phyloP scores from a whole-genome alignment of 2,797 vertebrate genomes.

The Tapirus indicus region DNA sequence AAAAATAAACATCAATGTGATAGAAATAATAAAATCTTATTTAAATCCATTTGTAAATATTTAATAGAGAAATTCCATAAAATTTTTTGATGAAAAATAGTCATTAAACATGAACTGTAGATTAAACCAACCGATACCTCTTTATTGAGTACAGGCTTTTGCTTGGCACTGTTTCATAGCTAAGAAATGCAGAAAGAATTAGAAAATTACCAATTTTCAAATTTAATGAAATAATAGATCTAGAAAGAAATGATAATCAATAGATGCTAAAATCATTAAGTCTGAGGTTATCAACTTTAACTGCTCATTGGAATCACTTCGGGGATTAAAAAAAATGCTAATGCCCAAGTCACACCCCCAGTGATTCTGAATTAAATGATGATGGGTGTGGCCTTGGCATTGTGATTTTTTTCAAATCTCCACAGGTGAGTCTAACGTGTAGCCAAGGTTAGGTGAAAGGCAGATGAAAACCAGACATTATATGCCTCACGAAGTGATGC shows the following conservation, averaged over 20 bases:
- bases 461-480: background rate
- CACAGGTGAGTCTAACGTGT: background rate
- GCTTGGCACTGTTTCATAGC: background rate
- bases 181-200: slow-evolving; percentile 45
- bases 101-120: slow-evolving; percentile 46
- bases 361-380: slow-evolving; percentile 43
- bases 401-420: background rate
- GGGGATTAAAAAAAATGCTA: background rate
- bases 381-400: background rate
- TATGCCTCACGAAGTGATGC: background rate
- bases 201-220: slow-evolving; percentile 41
- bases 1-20: slow-evolving; percentile 30
- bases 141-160: slow-evolving; percentile 16
- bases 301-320: slow-evolving; percentile 6
- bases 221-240: slow-evolving; percentile 10
- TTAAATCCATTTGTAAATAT: slow-evolving; percentile 53
- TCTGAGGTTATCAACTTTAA: slow-evolving; percentile 17
- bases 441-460: background rate
- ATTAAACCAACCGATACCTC: slow-evolving; percentile 45
- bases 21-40: slow-evolving; percentile 40
- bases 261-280: background rate
- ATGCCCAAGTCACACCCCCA: background rate
- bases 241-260: slow-evolving; percentile 21
- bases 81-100: slow-evolving; percentile 31
- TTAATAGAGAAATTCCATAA: slow-evolving; percentile 21